A percentile compares a stretch with the other conserved stretches of the same genome.
phyloP scores from a whole-genome alignment of 1,140 invertebrate genomes.

The Phthorimaea operculella region DNA sequence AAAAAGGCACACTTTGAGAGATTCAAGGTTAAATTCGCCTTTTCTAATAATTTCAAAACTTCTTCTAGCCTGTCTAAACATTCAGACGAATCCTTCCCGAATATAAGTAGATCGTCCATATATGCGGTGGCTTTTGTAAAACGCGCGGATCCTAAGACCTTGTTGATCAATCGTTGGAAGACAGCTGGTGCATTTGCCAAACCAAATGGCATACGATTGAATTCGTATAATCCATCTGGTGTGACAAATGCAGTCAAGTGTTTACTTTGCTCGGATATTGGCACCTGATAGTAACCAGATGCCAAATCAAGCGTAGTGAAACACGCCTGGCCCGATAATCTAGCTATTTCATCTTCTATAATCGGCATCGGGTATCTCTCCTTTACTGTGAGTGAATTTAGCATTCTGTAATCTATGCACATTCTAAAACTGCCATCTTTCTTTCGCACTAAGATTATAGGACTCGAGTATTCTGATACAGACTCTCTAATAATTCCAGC shows the following conservation, averaged over 20 bases:
- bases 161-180: slow-evolving; percentile 3
- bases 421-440: slow-evolving; percentile 5
- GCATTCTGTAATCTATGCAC: slow-evolving; percentile 3
- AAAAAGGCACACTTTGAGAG: neutral
- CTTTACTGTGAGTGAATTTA: slow-evolving; percentile 4
- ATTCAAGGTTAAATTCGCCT: neutral
- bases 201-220: slow-evolving; percentile 6
- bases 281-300: slow-evolving; percentile 5
- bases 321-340: neutral
- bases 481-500: neutral
- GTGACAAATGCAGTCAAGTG: slow-evolving; percentile 5
- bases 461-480: slow-evolving; percentile 3
- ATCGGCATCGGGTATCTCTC: slow-evolving; percentile 5
- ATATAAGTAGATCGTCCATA: slow-evolving; percentile 3
- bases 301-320: slow-evolving; percentile 1
- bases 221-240: slow-evolving; percentile 5
- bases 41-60: neutral
- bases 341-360: slow-evolving; percentile 5
- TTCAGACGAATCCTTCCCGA: neutral
- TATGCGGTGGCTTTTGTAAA: slow-evolving; percentile 1
- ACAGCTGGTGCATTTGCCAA: slow-evolving; percentile 5
- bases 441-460: slow-evolving; percentile 1
- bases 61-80: neutral
- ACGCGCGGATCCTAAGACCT: neutral
- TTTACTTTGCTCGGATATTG: slow-evolving; percentile 2